phyloP scores from a whole-genome alignment of 2,888 invertebrate genomes.

The Pristionchus japonicus region DNA sequence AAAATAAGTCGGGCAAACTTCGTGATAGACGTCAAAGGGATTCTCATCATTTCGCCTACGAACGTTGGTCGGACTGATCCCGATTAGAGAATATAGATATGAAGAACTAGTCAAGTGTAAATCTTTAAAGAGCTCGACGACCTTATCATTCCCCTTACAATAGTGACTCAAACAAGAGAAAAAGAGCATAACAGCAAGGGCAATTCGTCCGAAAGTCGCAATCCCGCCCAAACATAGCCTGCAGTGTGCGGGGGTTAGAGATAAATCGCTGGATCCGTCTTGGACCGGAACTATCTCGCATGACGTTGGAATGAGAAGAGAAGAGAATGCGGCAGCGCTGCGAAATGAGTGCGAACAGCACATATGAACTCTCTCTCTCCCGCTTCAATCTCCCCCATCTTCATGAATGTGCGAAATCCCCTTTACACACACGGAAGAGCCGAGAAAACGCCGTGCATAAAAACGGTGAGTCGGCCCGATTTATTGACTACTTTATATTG shows the following conservation, averaged over 20 bases:
- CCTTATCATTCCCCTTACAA: neutral
- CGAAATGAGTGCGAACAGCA: neutral
- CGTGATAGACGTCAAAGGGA: neutral
- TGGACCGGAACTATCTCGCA: neutral
- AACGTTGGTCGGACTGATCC: neutral
- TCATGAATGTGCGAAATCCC: slow-evolving; percentile 24
- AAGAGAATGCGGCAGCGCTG: neutral
- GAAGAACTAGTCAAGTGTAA: neutral
- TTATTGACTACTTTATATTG: slow-evolving; percentile 29
- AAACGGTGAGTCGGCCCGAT: slow-evolving; percentile 22
- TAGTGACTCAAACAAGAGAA: neutral
- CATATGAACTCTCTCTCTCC: neutral
- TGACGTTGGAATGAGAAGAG: slow-evolving; percentile 19
- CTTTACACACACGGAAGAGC: slow-evolving; percentile 13
- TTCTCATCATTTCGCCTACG: neutral
- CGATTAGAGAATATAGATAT: neutral
- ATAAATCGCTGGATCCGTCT: neutral
- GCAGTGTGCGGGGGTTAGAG: neutral
- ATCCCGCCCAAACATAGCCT: neutral
- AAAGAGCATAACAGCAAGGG: neutral
- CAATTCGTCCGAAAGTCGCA: neutral
- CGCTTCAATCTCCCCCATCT: neutral
- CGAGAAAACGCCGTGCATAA: slow-evolving; percentile 8
- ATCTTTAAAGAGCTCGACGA: neutral
- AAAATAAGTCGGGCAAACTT: neutral